Evolutionary conservation across 2,888 invertebrate genomes (phyloP), one percentile per base, ranked within the genome.

Genomic region (Drosophila barbarae): DNA sequence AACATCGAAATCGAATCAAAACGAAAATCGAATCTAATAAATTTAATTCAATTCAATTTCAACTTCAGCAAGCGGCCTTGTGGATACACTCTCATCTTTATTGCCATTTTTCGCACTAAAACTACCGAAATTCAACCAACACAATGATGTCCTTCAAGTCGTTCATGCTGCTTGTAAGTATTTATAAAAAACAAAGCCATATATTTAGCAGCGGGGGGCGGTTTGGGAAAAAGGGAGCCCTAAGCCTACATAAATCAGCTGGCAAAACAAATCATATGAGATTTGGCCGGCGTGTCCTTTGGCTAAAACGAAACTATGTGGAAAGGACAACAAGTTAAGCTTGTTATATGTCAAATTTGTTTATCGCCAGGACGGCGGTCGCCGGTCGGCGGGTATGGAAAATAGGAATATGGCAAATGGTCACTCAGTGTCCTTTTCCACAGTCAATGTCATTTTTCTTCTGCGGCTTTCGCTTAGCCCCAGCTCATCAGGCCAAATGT

Each of bases 331-430:
- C 69, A 79, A 77, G 84, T 73, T 84, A 79, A 79, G 84, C 81
- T 84, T 73, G 78, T 73, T 74, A 81, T 68, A 81, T 83, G 84
- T 77, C 75, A 79, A 80, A 78, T 77, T 77, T 76, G 77, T 84
- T 73, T 75, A 81, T 71, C 69, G 69, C 47, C 55, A 36, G 47
- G 46, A 2, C 30, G 18, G 30, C 41, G 41, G 41, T 23, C 13
- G 39, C 1, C 46, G 30, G 30, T n/a, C n/a, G 39, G 0, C 1
- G 18, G 23, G 42, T 53, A 32, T 39, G 13, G 15, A 53, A 49
- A 44, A 54, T 42, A 35, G 30, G 35, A 23, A 39, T 47, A 60
- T 26, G 60, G 30, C 46, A 47, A 36, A 10, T 69, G 59, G 70
- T 65, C 65, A 67, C 47, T 53, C 46, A 47, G 38, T 28, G 69